Percentiles rank a stretch among this genome's conserved stretches.
phyloP scores from a whole-genome alignment of 2,797 vertebrate genomes.

The Rhabdomys pumilio region DNA sequence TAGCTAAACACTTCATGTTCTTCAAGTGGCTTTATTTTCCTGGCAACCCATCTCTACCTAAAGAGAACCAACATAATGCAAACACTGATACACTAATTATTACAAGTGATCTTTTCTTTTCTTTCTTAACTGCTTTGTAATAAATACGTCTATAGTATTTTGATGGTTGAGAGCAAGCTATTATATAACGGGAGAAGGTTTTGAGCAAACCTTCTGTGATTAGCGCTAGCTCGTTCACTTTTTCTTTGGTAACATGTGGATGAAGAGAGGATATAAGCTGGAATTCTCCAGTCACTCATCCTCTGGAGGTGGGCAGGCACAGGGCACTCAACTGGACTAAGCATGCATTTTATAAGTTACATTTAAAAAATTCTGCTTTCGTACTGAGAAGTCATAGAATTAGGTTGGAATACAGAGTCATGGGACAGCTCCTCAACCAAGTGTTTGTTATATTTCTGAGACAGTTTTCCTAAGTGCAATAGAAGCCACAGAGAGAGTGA shows the following conservation, averaged over 20 bases:
- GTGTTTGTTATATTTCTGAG: background rate
- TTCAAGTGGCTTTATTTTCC: constrained; percentile 70
- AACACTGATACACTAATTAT: background rate
- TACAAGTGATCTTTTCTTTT: background rate
- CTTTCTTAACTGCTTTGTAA: background rate
- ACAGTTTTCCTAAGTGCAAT: background rate
- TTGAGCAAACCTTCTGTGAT: background rate
- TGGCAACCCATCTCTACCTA: background rate
- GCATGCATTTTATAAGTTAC: background rate
- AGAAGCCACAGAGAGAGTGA: background rate
- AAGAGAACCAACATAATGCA: background rate
- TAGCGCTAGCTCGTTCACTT: background rate
- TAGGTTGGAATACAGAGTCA: background rate
- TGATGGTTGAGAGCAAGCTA: background rate
- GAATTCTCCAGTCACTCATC: background rate
- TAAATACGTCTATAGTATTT: background rate
- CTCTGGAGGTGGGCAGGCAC: background rate
- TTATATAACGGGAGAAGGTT: background rate
- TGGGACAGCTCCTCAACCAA: background rate
- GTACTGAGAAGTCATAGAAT: background rate
- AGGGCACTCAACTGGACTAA: background rate
- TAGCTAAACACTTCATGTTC: constrained; percentile 48
- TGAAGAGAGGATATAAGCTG: background rate
- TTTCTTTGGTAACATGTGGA: background rate
- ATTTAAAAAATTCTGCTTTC: background rate